These are phyloP conservation scores for Shinisaurus crocodilurus DNA, from an alignment of 2,113 vertebrate genomes.

Conservation along the genomic window DNA sequence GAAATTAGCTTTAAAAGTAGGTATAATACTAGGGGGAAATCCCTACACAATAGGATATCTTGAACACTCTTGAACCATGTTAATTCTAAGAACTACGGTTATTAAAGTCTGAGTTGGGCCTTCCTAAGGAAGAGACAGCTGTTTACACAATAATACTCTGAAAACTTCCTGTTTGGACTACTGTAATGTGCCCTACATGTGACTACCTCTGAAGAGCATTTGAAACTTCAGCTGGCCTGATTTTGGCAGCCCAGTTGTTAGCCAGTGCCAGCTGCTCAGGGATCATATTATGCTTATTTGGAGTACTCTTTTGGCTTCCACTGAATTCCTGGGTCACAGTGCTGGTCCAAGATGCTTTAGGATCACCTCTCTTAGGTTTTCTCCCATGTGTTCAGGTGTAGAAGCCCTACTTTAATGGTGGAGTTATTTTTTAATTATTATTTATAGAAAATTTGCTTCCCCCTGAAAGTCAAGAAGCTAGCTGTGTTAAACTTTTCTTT, in stretches of 20 bases:
- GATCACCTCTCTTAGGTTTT: neutral
- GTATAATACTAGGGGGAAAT: conserved; percentile 22
- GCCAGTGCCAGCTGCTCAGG: neutral
- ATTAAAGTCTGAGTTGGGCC: neutral
- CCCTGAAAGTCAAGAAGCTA: conserved; percentile 3
- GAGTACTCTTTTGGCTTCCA: neutral
- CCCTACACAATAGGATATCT: neutral
- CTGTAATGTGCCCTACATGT: neutral
- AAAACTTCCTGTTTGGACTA: neutral
- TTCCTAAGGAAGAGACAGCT: neutral
- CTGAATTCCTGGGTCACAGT: neutral
- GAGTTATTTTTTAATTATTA: neutral
- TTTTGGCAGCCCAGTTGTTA: neutral
- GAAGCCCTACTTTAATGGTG: neutral
- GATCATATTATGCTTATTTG: neutral
- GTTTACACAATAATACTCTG: neutral
- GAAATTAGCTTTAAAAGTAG: neutral
- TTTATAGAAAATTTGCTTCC: conserved; percentile 6
- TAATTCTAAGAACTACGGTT: neutral
- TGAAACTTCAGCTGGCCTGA: neutral
- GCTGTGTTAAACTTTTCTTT: conserved; percentile 15
- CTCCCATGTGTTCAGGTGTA: neutral
- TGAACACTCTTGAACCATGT: neutral
- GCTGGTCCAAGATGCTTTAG: neutral
- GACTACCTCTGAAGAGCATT: neutral